phyloP scores from a whole-genome alignment of 37 sponge, comb jelly and placozoan genomes.

The Dysidea cf. avara region DNA sequence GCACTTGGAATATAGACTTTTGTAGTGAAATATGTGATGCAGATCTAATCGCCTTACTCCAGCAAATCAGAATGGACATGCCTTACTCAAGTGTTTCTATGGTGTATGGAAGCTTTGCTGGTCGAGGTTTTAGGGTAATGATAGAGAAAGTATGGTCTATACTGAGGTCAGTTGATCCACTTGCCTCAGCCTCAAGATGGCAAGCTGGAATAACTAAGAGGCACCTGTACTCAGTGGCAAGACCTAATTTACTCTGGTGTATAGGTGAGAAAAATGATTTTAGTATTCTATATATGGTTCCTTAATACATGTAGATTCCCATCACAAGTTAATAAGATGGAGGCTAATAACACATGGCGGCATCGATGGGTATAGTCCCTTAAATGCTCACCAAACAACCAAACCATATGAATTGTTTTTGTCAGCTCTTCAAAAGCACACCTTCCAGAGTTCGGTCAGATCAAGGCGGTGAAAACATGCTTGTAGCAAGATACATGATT shows the following conservation, averaged over 20 bases:
- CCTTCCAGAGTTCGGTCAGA: conserved; percentile 22
- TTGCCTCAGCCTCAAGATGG: conserved; percentile 4
- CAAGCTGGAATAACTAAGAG: conserved; percentile 6
- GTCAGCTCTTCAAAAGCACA: conserved; percentile 3
- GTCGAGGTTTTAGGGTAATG: conserved; percentile 16
- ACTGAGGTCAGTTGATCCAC: not conserved
- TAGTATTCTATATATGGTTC: no score
- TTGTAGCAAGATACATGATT: conserved; percentile 35
- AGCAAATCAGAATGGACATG: not conserved
- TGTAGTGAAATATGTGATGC: conserved; percentile 2
- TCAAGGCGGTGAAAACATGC: conserved; percentile 35
- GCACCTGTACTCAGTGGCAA: not conserved
- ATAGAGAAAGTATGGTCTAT: not conserved
- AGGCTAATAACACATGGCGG: not conserved
- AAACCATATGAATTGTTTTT: conserved; percentile 3
- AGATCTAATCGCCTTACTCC: conserved; percentile 7
- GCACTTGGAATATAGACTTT: not conserved
- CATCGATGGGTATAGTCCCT: conserved; percentile 21
- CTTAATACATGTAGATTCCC: no score
- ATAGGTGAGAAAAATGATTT: conserved; percentile 9
- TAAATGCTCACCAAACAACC: conserved; percentile 11
- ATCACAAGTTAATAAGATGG: no score
- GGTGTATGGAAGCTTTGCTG: conserved; percentile 3
- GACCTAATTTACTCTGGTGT: conserved; percentile 21
- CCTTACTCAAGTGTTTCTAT: conserved; percentile 10